Conservation (phyloP, 2,113 vertebrate species). For the Diphyllodes magnificus region DNA sequence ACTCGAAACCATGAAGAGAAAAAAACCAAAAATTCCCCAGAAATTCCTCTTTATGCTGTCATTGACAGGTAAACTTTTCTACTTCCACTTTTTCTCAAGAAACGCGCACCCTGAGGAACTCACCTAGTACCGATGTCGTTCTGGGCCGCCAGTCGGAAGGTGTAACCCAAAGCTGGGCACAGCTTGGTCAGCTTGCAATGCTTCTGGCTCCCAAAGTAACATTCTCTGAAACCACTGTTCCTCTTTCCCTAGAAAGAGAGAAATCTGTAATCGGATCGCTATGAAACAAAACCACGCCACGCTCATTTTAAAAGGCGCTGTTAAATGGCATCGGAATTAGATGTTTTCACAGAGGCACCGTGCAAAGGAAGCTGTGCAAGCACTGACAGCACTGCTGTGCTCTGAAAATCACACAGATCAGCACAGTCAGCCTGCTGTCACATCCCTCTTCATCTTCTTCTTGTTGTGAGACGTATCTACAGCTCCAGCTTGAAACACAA, state of each 20-base stretch:
- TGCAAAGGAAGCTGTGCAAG: not conserved
- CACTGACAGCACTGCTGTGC: not conserved
- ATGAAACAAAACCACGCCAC: not conserved
- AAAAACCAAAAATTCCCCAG: not conserved
- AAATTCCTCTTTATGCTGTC: not conserved
- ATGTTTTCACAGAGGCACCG: not conserved
- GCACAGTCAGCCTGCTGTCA: not conserved
- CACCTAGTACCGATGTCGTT: conserved; percentile 95
- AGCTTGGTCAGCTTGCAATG: conserved; percentile 92
- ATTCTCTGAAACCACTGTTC: conserved; percentile 93
- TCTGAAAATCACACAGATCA: not conserved
- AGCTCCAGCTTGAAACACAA: not conserved
- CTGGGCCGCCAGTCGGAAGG: conserved; percentile 91
- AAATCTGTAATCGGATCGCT: not conserved
- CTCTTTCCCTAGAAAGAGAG: conserved; percentile 85
- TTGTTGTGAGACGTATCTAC: not conserved
- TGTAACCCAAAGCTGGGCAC: conserved; percentile 91
- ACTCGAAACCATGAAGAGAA: not conserved
- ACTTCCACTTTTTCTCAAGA: not conserved
- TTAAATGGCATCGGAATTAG: not conserved
- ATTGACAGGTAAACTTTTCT: not conserved
- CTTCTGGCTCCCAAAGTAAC: conserved; percentile 91
- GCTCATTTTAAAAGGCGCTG: not conserved
- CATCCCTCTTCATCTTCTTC: not conserved
- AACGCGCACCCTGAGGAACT: not conserved